Base-by-base conservation (phyloP, 2,888 invertebrate species). In the Hesperia comma region DNA sequence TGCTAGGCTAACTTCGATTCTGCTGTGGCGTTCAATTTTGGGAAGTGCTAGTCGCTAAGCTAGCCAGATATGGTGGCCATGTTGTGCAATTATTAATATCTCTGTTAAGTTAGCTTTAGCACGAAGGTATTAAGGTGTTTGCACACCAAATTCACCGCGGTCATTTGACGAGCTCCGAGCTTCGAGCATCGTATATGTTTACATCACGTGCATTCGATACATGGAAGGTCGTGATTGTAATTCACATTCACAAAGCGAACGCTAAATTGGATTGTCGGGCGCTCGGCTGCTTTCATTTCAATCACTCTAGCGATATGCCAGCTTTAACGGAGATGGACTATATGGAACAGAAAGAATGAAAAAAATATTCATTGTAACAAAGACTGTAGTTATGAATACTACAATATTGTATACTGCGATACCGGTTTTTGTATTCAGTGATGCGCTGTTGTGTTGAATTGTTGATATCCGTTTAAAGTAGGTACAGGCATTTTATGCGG, bases 181-280 rank as follows among this genome's bases (percentile, higher is more conserved):
- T 37, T 12, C 2, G 46, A 57, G 7, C 51, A 17, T 40, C 37
- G 37, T 46, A 53, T 66, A 19, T 41, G 57, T 60, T 54, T 53
- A 70, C 57, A 53, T 33, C 66, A 40, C 56, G 58, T 51, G 32
- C 32, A 15, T 21, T 2, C 51, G 37, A 19, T 63, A 19, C 43
- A 57, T 37, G 53, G 60, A 49, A 57, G 63, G 43, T 54, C 54
- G 54, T 77, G 82, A 79, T 81, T 80, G 81, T 83, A 79, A 81
- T 80, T 83, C 76, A 75, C 76, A 75, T 74, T 73, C 75, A 77
- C 78, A 79, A 79, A 79, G 78, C 77, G 72, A 72, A 74, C 68
- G 75, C 76, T 75, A 84, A 85, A 85, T 85, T 84, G 83, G 82
- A 84, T 83, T 80, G 81, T 78, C 74, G 75, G 74, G 61, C 58